Evolutionary conservation across 2,888 invertebrate species (phyloP), one percentile per base, ranked within the genome.

Genomic region (Sipha maydis): DNA sequence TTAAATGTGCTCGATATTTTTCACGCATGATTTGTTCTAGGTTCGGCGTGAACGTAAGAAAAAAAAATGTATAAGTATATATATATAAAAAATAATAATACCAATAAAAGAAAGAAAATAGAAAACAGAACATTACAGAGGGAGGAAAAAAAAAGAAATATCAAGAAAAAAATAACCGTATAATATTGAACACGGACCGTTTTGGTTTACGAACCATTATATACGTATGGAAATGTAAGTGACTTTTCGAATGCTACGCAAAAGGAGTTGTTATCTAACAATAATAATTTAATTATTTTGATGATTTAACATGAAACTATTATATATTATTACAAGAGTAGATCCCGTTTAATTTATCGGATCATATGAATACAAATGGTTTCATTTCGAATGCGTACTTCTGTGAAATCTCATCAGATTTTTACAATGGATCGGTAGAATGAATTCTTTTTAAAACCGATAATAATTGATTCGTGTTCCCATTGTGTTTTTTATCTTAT

Each of bases 1-100:
- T 88, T 88, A 82, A 88, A 88, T 75, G 88, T 82, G 56, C 61
- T 88, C 21, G 80, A 88, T 88, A 82, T 41, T 82, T 88, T 88
- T 88, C 41, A 88, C 80, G 75, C 88, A 48, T 82, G 88, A 82
- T 80, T 75, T 88, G 75, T 31, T 75, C 41, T 75, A 88, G 75
- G 48, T 88, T 88, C 28, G 25, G 28, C 21, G 41, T 17, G 28
- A 61, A 75, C 54, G 34, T 56, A n/a, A 54, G 48, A 54, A 73
- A 73, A 48, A 83, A 14, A 48, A 9, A 38, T 38, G 9, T 48
- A 48, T 48, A 48, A 34, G n/a, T 75, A 48, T 48, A 76, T 48
- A 77, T 77, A 48, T 8, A 41, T 41, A 41, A 9, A 56, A 56
- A 28, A 25, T 31, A 78, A 78, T 28, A 56, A 48, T 78, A 25